These are phyloP conservation scores for Cygnus olor DNA, from an alignment of 2,797 vertebrate genomes.

Conservation along the genomic window DNA sequence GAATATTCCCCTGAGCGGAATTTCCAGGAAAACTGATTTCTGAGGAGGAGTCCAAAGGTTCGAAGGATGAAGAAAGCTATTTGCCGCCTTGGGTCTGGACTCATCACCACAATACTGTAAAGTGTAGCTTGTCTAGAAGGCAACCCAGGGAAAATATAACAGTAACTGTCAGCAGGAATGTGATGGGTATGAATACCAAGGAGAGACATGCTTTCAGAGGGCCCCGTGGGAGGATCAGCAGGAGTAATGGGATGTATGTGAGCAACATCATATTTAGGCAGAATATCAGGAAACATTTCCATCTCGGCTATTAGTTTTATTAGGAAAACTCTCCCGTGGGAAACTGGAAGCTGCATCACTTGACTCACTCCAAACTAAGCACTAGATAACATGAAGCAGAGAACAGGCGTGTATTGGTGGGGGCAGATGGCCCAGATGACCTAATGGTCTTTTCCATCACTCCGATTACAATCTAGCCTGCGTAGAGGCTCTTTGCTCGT, in stretches of 20 bases:
- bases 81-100: neutral
- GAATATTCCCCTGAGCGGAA: neutral
- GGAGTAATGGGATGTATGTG: constrained; percentile 29
- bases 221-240: neutral
- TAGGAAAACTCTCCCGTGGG: constrained; percentile 59
- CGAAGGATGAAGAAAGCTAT: neutral
- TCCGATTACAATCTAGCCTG: neutral
- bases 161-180: constrained; percentile 14
- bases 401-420: neutral
- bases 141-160: constrained; percentile 36
- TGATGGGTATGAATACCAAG: constrained; percentile 14
- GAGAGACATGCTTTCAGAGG: neutral
- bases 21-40: neutral
- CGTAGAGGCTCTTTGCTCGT: constrained; percentile 25
- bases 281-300: constrained; percentile 29
- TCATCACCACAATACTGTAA: neutral
- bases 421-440: constrained; percentile 65
- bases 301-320: constrained; percentile 60
- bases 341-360: constrained; percentile 56
- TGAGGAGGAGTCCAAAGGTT: neutral
- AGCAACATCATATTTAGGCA: constrained; percentile 44
- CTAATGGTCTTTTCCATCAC: constrained; percentile 68
- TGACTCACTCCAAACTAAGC: constrained; percentile 39
- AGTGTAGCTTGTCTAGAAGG: neutral
- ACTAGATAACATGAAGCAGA: constrained; percentile 54